These are phyloP conservation scores for Aplysina aerophoba DNA, from an alignment of 37 sponge, comb jelly and placozoan genomes.

Conservation along the genomic window DNA sequence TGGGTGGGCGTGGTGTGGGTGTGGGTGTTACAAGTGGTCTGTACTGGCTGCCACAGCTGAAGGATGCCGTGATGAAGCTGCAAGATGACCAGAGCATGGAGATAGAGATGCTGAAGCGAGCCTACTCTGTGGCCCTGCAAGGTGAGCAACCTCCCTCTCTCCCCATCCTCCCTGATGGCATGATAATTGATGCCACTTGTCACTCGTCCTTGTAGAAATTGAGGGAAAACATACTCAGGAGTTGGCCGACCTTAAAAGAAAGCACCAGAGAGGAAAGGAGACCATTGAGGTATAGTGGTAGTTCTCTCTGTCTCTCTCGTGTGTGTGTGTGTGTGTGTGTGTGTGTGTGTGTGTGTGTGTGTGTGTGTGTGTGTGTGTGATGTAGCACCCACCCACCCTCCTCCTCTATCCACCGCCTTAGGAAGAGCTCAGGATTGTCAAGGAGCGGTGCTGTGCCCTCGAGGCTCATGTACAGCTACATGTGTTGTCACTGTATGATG, in stretches of 20 bases:
- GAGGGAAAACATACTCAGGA: conserved; percentile 1
- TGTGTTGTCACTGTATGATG: not conserved
- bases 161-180: not conserved
- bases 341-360: too few species aligned
- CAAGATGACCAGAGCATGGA: not conserved
- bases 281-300: too few species aligned
- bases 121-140: not conserved
- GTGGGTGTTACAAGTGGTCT: not conserved
- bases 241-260: not conserved
- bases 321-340: too few species aligned
- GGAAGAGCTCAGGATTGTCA: not conserved
- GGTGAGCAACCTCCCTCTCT: not conserved
- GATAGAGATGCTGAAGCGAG: not conserved
- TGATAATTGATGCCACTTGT: not conserved
- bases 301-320: too few species aligned
- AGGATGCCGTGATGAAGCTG: not conserved
- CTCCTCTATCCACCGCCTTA: not conserved
- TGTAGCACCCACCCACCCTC: too few species aligned
- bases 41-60: not conserved
- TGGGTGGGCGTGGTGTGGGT: not conserved
- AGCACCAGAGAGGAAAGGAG: not conserved
- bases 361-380: too few species aligned
- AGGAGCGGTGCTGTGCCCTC: not conserved
- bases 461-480: conserved; percentile 11
- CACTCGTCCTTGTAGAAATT: not conserved